Conservation (phyloP, 1,140 invertebrate species). For the Drosophila rhopaloa region DNA sequence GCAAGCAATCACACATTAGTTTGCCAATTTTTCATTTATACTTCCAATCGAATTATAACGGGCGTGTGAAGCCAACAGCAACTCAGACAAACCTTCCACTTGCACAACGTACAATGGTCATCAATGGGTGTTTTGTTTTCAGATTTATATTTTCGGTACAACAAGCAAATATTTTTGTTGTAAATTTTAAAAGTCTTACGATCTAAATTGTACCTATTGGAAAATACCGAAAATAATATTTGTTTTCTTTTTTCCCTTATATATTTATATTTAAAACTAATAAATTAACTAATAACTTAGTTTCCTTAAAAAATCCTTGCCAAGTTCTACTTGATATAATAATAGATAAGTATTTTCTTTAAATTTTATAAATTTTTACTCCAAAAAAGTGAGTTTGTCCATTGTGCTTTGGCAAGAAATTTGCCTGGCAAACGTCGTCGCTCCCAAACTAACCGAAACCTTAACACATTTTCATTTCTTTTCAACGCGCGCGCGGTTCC, state of each 20-base stretch:
- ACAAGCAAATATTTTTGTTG: no score
- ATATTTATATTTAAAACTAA: no score
- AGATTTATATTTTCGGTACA: no score
- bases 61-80: slow-evolving; percentile 21
- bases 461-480: slow-evolving; percentile 74
- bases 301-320: no score
- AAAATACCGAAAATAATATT: no score
- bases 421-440: slow-evolving; percentile 27
- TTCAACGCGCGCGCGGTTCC: slow-evolving; percentile 56
- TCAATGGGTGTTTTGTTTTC: not conserved
- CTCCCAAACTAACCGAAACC: slow-evolving; percentile 42
- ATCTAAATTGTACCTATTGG: no score
- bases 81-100: slow-evolving; percentile 20
- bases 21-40: slow-evolving; percentile 35
- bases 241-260: no score
- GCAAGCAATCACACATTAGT: slow-evolving; percentile 30
- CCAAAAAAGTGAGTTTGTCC: not conserved
- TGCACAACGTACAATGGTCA: slow-evolving; percentile 7
- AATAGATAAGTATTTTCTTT: no score
- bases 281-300: no score
- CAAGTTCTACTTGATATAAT: no score
- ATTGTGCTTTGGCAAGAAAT: slow-evolving; percentile 20
- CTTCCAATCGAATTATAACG: slow-evolving; percentile 42
- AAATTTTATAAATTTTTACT: not conserved
- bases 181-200: no score